A percentile compares a stretch with the other conserved stretches of the same genome.
These are phyloP conservation scores for Eupithecia dodoneata DNA, from an alignment of 2,888 invertebrate genomes.

Conservation along the genomic window DNA sequence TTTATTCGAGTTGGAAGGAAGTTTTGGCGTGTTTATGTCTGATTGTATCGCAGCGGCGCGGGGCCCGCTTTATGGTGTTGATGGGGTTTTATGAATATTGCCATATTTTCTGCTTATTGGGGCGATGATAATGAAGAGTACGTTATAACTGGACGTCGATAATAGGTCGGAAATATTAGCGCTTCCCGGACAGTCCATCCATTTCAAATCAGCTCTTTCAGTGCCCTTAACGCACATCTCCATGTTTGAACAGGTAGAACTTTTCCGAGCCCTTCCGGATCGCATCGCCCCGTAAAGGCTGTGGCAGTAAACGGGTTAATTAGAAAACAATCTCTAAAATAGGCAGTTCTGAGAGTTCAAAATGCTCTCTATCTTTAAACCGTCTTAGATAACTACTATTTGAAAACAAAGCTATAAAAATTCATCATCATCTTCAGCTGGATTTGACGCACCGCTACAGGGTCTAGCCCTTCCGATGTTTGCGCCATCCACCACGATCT, in stretches of 20 bases:
- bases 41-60: slow-evolving; percentile 57
- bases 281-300: too few relatives aligned
- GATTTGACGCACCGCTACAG: not conserved
- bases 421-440: not conserved
- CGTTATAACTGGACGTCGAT: not conserved
- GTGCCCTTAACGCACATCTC: too few relatives aligned
- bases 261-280: too few relatives aligned
- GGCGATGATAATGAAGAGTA: slow-evolving; percentile 16
- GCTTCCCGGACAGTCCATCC: not conserved
- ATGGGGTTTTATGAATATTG: slow-evolving; percentile 62
- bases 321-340: not conserved
- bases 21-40: slow-evolving; percentile 62
- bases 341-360: not conserved
- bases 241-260: too few relatives aligned
- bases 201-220: not conserved
- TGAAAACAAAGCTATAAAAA: not conserved
- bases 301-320: not conserved
- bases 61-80: slow-evolving; percentile 56
- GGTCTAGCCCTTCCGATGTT: not conserved
- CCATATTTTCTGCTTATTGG: slow-evolving; percentile 40
- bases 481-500: not conserved
- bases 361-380: not conserved
- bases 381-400: not conserved
- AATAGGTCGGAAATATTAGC: not conserved
- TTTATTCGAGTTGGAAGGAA: slow-evolving; percentile 65